These are phyloP conservation scores for Euwallacea fornicatus DNA, from an alignment of 1,140 invertebrate genomes.

Conservation along the genomic window DNA sequence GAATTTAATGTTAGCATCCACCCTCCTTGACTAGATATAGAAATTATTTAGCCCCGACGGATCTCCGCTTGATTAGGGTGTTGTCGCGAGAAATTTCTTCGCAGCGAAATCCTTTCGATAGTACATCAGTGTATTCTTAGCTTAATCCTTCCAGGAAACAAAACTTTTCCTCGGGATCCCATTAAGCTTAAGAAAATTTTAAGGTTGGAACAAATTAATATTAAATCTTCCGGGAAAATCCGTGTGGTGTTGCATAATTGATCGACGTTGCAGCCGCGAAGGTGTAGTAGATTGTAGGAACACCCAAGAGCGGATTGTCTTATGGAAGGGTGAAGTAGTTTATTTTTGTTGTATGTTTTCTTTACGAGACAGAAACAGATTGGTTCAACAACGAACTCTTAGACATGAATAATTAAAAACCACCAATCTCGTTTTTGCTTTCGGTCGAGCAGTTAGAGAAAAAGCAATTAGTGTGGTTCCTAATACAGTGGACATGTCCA, in stretches of 20 bases:
- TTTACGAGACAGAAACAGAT: conserved; percentile 22
- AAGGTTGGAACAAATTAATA: conserved; percentile 37
- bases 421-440: background rate
- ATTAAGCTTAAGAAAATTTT: conserved; percentile 36
- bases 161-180: conserved; percentile 32
- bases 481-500: background rate
- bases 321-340: conserved; percentile 26
- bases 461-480: background rate
- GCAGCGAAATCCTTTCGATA: background rate
- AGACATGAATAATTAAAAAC: conserved; percentile 13
- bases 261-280: conserved; percentile 31
- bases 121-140: conserved; percentile 11
- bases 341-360: conserved; percentile 30
- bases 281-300: conserved; percentile 35
- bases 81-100: conserved; percentile 7
- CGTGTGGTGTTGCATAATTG: conserved; percentile 34
- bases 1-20: background rate
- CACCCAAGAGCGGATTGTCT: conserved; percentile 19
- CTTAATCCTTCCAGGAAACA: conserved; percentile 26
- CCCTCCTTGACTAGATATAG: background rate
- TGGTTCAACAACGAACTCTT: background rate
- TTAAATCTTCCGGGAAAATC: conserved; percentile 35
- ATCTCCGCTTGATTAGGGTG: background rate
- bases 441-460: background rate
- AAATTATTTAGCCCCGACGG: too few relatives aligned